Evolutionary conservation across 2,888 invertebrate genomes (phyloP).

Genomic region (Brenthis hecate): DNA sequence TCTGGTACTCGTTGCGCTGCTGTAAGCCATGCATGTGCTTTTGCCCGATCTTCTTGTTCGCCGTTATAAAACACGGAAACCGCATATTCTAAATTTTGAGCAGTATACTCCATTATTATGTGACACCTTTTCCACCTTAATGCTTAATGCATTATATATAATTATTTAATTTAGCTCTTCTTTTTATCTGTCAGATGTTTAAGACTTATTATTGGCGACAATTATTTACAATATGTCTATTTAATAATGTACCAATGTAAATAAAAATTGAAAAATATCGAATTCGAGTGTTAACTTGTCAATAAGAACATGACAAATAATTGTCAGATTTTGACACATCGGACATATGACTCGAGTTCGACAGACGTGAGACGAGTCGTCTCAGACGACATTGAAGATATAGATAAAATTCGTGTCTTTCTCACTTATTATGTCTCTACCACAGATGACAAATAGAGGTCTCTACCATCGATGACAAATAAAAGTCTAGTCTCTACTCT

Average conservation of each 20-base stretch:
- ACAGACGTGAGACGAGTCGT: too few relatives aligned
- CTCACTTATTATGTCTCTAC: too few relatives aligned
- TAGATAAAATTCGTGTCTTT: too few relatives aligned
- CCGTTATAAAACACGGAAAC: slow-evolving; percentile 86
- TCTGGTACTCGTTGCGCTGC: slow-evolving; percentile 92
- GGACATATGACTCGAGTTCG: too few relatives aligned
- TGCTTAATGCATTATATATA: slow-evolving; percentile 31
- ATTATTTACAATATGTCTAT: neutral
- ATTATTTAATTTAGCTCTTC: neutral
- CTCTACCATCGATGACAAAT: too few relatives aligned
- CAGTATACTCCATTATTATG: slow-evolving; percentile 82
- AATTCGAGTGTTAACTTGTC: slow-evolving; percentile 3
- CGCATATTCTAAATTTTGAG: slow-evolving; percentile 86
- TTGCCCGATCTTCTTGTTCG: slow-evolving; percentile 85
- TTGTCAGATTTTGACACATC: slow-evolving; percentile 7
- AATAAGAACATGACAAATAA: slow-evolving; percentile 9
- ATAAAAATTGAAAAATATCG: slow-evolving; percentile 7
- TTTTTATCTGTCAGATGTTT: neutral
- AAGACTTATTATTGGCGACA: neutral
- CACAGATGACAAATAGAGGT: too few relatives aligned
- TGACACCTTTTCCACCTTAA: slow-evolving; percentile 4
- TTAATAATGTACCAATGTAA: neutral
- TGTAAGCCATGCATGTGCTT: slow-evolving; percentile 93
- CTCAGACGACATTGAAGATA: too few relatives aligned
- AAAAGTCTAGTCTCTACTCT: too few relatives aligned